These are phyloP conservation scores for Zoanthus solanderi DNA, from an alignment of 92 coral and sea anemone species.

Conservation along the genomic window DNA sequence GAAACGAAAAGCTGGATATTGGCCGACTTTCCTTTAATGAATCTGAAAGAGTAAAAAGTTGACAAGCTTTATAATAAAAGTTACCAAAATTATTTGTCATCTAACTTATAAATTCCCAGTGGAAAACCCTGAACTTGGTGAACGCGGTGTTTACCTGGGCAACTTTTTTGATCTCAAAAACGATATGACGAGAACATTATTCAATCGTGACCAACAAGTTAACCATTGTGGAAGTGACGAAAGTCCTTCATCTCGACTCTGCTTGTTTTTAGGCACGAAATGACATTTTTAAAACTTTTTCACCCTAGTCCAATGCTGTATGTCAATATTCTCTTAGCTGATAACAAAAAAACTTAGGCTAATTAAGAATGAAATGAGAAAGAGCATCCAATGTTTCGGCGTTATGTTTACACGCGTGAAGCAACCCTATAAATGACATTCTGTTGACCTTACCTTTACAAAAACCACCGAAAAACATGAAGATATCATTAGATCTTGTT, in stretches of 20 bases:
- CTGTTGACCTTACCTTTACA: not conserved
- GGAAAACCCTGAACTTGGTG: not conserved
- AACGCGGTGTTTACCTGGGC: not conserved
- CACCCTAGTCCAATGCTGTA: not conserved
- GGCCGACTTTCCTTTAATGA: conserved; percentile 4
- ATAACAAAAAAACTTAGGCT: not conserved
- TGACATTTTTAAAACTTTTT: not conserved
- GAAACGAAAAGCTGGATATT: conserved; percentile 8
- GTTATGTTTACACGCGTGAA: conserved; percentile 6
- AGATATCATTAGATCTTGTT: too few species aligned
- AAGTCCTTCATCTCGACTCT: not conserved
- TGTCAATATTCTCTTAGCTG: not conserved
- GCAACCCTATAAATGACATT: not conserved
- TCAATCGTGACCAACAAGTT: conserved; percentile 16
- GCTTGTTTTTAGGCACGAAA: not conserved
- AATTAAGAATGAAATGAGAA: conserved; percentile 3
- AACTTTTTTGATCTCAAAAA: conserved; percentile 2
- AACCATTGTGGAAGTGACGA: not conserved
- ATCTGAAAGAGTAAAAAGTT: not conserved
- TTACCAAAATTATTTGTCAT: not conserved
- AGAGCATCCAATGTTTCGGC: not conserved
- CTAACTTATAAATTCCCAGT: not conserved
- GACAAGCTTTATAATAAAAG: not conserved
- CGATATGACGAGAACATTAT: not conserved
- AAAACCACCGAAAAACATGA: not conserved